phyloP scores from a whole-genome alignment of 2,113 vertebrate species.

The Anguilla japonica region DNA sequence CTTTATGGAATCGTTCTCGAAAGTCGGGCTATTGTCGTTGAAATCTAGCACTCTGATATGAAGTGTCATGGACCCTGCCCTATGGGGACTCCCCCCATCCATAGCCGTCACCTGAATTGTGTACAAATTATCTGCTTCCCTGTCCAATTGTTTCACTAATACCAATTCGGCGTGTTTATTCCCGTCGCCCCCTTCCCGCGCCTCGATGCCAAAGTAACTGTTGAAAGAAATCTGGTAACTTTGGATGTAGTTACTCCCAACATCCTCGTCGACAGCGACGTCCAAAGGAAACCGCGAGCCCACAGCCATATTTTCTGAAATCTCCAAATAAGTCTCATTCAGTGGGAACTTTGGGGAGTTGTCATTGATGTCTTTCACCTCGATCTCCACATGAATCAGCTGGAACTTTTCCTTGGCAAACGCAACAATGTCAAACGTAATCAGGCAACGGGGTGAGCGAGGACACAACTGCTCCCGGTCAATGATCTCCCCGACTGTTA shows the following conservation, averaged over 20 bases:
- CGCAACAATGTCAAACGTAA: slow-evolving; percentile 70
- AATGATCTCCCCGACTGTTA: slow-evolving; percentile 63
- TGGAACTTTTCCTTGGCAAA: slow-evolving; percentile 71
- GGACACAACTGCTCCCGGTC: slow-evolving; percentile 71
- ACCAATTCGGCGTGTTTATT: slow-evolving; percentile 66
- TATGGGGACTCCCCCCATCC: slow-evolving; percentile 54
- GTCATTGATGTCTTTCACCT: slow-evolving; percentile 71
- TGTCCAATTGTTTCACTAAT: slow-evolving; percentile 62
- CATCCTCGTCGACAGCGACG: slow-evolving; percentile 66
- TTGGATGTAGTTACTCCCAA: slow-evolving; percentile 71
- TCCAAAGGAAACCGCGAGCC: slow-evolving; percentile 62
- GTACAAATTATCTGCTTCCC: slow-evolving; percentile 67
- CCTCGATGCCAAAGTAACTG: slow-evolving; percentile 62
- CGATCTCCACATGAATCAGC: slow-evolving; percentile 74
- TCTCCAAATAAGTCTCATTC: slow-evolving; percentile 62
- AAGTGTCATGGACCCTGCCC: slow-evolving; percentile 58
- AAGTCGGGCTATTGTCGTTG: slow-evolving; percentile 74
- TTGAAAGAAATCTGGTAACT: slow-evolving; percentile 66
- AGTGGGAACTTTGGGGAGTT: slow-evolving; percentile 57
- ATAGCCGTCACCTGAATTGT: slow-evolving; percentile 58
- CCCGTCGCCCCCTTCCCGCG: slow-evolving; percentile 60
- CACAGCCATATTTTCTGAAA: slow-evolving; percentile 62
- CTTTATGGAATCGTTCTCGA: slow-evolving; percentile 63
- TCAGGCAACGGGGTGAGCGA: slow-evolving; percentile 59
- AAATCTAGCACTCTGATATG: slow-evolving; percentile 68